Percentiles rank a stretch among this genome's conserved stretches.
Evolutionary conservation across 2,888 invertebrate genomes (phyloP).

Genomic region (Coenonympha glycerion): DNA sequence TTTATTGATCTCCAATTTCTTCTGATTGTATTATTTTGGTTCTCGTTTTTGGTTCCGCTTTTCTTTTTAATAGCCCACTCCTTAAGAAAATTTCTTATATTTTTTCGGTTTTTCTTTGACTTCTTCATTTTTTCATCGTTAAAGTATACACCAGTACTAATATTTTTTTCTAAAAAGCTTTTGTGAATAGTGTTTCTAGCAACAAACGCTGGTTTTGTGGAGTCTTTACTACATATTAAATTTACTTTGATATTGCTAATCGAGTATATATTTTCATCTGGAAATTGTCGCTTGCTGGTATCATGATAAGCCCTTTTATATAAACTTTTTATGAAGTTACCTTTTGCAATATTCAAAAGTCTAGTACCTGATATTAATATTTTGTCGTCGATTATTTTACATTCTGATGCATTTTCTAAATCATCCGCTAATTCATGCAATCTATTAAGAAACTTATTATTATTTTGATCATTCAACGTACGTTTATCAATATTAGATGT

Average conservation of each 20-base stretch:
- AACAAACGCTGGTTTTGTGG: conserved; percentile 4
- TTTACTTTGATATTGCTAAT: conserved; percentile 56
- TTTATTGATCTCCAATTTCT: background rate
- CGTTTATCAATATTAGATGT: conserved; percentile 47
- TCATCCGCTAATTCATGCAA: conserved; percentile 32
- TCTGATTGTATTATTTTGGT: background rate
- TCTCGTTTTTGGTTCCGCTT: conserved; percentile 23
- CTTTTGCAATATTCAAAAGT: conserved; percentile 26
- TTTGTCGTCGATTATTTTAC: conserved; percentile 30
- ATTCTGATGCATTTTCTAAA: conserved; percentile 32
- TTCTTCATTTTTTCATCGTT: conserved; percentile 20
- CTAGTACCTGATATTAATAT: conserved; percentile 32
- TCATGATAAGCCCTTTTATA: conserved; percentile 22
- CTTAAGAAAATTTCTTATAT: conserved; percentile 33
- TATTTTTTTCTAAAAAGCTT: conserved; percentile 4
- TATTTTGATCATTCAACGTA: conserved; percentile 16
- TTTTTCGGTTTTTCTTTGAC: conserved; percentile 26
- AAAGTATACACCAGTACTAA: conserved; percentile 19
- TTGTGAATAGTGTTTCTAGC: conserved; percentile 4
- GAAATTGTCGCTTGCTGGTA: background rate
- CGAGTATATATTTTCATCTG: conserved; percentile 39
- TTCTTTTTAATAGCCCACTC: conserved; percentile 24
- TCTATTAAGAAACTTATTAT: conserved; percentile 16
- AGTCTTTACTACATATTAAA: conserved; percentile 46
- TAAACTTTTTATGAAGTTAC: conserved; percentile 30